Conservation (phyloP, 1,140 invertebrate species). For the Musca vetustissima region DNA sequence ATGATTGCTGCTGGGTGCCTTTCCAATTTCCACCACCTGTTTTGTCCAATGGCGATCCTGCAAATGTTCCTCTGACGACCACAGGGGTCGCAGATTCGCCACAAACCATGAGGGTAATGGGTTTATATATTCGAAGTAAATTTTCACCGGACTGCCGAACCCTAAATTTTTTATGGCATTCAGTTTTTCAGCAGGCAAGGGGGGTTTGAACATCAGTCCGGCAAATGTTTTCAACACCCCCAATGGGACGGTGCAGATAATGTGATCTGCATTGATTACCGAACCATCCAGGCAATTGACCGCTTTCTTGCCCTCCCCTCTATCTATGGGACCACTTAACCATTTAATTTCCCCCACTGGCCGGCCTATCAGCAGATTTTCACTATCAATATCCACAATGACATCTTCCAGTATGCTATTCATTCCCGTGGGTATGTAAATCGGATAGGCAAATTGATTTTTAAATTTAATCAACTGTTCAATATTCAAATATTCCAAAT, state of each 20-base stretch:
- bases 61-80: conserved; percentile 53
- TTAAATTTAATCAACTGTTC: conserved; percentile 44
- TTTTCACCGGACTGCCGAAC: conserved; percentile 75
- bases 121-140: conserved; percentile 78
- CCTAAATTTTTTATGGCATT: conserved; percentile 76
- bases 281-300: conserved; percentile 69
- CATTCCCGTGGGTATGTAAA: conserved; percentile 54
- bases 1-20: conserved; percentile 67
- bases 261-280: conserved; percentile 73
- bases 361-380: conserved; percentile 44
- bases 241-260: conserved; percentile 79
- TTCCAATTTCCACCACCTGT: conserved; percentile 66
- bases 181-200: conserved; percentile 71
- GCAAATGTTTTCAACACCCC: conserved; percentile 80
- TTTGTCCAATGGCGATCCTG: conserved; percentile 70
- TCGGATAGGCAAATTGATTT: conserved; percentile 29
- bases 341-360: conserved; percentile 50
- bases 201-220: conserved; percentile 73
- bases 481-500: conserved; percentile 48
- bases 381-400: conserved; percentile 32
- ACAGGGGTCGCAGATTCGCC: conserved; percentile 38
- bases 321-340: conserved; percentile 26
- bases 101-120: conserved; percentile 39
- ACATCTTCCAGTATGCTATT: conserved; percentile 43
- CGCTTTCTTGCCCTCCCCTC: conserved; percentile 50